Conservation (phyloP, 2,113 vertebrate species). For the Prunella himalayana region DNA sequence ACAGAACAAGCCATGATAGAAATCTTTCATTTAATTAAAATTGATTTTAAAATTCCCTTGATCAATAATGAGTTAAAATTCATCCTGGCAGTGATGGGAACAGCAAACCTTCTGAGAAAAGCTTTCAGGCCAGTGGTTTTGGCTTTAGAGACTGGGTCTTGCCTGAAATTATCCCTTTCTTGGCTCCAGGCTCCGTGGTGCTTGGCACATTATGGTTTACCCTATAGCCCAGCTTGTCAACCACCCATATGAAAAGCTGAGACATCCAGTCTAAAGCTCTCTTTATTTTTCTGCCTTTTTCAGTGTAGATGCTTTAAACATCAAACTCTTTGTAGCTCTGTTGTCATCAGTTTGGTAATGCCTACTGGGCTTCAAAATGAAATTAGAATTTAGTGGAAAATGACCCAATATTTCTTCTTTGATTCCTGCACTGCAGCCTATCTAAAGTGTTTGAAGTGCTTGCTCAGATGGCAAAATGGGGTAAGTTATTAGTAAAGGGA, state of each 20-base stretch:
- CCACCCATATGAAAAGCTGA: slow-evolving; percentile 7
- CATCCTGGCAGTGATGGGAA: slow-evolving; percentile 66
- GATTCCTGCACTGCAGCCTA: not conserved
- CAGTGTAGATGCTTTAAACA: not conserved
- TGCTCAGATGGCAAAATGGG: not conserved
- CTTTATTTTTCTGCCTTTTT: not conserved
- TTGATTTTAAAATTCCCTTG: slow-evolving; percentile 81
- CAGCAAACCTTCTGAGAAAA: slow-evolving; percentile 59
- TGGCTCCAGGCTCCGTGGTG: not conserved
- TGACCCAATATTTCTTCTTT: slow-evolving; percentile 15
- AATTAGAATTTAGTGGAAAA: not conserved
- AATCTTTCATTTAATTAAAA: slow-evolving; percentile 86
- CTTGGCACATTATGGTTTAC: slow-evolving; percentile 37
- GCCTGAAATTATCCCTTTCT: slow-evolving; percentile 56
- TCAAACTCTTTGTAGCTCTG: not conserved
- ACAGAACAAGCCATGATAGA: slow-evolving; percentile 76
- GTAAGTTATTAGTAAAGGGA: not conserved
- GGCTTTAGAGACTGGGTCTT: slow-evolving; percentile 31
- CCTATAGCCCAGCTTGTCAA: slow-evolving; percentile 42
- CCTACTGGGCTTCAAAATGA: not conserved
- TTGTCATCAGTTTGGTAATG: not conserved
- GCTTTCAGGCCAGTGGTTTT: slow-evolving; percentile 56
- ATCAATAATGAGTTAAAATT: slow-evolving; percentile 83
- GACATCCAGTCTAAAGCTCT: not conserved
- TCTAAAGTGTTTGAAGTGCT: not conserved